A percentile compares a stretch with the other conserved stretches of the same genome.
phyloP scores from a whole-genome alignment of 1,140 invertebrate genomes.

The Drosophila nasuta region DNA sequence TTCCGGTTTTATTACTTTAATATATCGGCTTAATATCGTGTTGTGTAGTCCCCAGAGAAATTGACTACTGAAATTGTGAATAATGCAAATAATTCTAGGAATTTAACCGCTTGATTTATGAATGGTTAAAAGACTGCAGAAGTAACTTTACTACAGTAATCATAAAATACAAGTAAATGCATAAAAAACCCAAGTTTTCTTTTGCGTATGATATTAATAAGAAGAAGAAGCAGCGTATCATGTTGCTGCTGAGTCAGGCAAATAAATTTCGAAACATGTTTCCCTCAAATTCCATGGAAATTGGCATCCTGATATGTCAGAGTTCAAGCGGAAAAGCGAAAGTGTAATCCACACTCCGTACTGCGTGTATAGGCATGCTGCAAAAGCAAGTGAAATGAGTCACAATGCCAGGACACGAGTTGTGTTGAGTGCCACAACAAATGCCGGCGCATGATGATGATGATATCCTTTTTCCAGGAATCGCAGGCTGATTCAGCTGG shows the following conservation, averaged over 20 bases:
- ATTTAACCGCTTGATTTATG: not conserved
- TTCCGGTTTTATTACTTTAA: not conserved
- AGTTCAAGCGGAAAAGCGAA: conserved; percentile 74
- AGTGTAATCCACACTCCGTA: conserved; percentile 23
- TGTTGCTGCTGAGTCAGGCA: conserved; percentile 37
- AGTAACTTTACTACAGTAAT: not conserved
- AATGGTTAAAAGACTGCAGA: not conserved
- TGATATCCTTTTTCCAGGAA: conserved; percentile 81
- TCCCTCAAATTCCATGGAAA: conserved; percentile 50
- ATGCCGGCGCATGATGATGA: conserved; percentile 79
- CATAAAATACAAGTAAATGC: not conserved
- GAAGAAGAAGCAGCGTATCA: conserved; percentile 1
- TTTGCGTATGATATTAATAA: not conserved
- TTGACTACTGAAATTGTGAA: not conserved
- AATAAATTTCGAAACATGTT: conserved; percentile 15
- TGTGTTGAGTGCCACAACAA: conserved; percentile 66
- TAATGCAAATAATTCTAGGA: not conserved
- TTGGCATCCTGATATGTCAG: conserved; percentile 62
- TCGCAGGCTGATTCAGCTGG: conserved; percentile 64
- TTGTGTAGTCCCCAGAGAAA: not conserved
- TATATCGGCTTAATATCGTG: not conserved
- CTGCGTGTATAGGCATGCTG: conserved; percentile 36
- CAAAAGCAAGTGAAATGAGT: conserved; percentile 50
- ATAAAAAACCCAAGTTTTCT: conserved; percentile 1
- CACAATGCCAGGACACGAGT: conserved; percentile 47